A percentile compares a stretch with the other conserved stretches of the same genome.
phyloP scores from a whole-genome alignment of 2,888 invertebrate genomes.

The Dugesia japonica region DNA sequence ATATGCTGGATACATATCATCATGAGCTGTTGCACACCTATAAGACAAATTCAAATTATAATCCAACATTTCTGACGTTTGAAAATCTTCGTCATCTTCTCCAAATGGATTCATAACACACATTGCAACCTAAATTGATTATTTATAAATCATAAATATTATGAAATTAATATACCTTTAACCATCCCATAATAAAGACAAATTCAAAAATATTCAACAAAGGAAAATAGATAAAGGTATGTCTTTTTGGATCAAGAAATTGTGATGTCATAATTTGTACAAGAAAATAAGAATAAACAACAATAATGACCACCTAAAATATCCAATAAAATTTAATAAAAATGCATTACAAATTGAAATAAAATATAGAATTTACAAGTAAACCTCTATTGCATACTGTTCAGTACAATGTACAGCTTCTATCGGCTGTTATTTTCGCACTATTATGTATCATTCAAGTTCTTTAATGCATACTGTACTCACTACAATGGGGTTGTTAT shows the following conservation, averaged over 20 bases:
- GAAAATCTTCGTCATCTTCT: constrained; percentile 35
- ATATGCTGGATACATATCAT: constrained; percentile 31
- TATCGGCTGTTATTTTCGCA: too few species aligned
- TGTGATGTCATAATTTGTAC: constrained; percentile 30
- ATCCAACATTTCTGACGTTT: constrained; percentile 35
- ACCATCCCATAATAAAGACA: constrained; percentile 27
- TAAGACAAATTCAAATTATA: constrained; percentile 34
- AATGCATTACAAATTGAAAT: neutral
- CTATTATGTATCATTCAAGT: too few species aligned
- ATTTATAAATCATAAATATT: neutral
- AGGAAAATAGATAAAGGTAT: neutral
- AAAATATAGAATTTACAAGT: too few species aligned
- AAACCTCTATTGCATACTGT: too few species aligned
- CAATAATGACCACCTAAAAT: constrained; percentile 32
- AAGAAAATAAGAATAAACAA: constrained; percentile 31
- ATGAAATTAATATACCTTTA: constrained; percentile 3
- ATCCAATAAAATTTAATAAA: too few species aligned
- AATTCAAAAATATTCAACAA: constrained; percentile 29
- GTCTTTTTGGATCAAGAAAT: neutral
- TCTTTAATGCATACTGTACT: too few species aligned
- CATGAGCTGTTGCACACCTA: constrained; percentile 31
- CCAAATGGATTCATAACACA: constrained; percentile 36
- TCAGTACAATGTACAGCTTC: too few species aligned
- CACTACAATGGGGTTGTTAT: too few species aligned
- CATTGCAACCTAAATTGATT: constrained; percentile 32